Base-by-base conservation (phyloP, 2,888 invertebrate genomes). In the Thereva unica region DNA sequence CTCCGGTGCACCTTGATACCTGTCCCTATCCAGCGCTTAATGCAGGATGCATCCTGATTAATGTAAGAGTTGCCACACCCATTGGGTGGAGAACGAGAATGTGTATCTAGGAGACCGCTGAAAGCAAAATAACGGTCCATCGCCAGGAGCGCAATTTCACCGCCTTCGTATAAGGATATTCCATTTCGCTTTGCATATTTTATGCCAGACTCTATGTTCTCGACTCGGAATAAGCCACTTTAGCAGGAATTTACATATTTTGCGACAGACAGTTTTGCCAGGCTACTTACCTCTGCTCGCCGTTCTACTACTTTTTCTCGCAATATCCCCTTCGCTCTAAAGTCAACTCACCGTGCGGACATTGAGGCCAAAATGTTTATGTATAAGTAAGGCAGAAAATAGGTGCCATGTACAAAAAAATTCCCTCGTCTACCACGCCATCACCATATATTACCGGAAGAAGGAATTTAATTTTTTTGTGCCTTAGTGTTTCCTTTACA, bases 231-330 rank as follows among this genome's bases (percentile, higher is more conserved):
- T 37, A 54, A 54, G 40, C 54, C 54, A 54, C 54, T 54, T 35
- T 40, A 54, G n/a, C n/a, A 10, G n/a, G 10, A 54, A 54, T 54
- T 54, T 54, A 54, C 54, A 54, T 54, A 54, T 54, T 54, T 54
- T n/a, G 54, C 54, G 54, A 54, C 54, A 54, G 54, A 54, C 54
- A 54, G 54, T 54, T 23, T 54, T 54, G 40, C 35, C 8, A 54
- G 34, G 52, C 52, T 35, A 23, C 35, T 7, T 35, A 35, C 6
- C 34, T 52, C 35, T n/a, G 3, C 23, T 52, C 4, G 23, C 34
- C 34, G 35, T 12, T 10, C 12, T n/a, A 12, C 23, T 23, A 23
- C 23, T 23, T 23, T 23, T 10, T 7, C 12, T 7, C 49, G 12
- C 9, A 10, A 12, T 52, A 3, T 35, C 6, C 9, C 23, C 6